These are phyloP conservation scores for Chamaea fasciata DNA, from an alignment of 2,113 vertebrate genomes.

Conservation along the genomic window DNA sequence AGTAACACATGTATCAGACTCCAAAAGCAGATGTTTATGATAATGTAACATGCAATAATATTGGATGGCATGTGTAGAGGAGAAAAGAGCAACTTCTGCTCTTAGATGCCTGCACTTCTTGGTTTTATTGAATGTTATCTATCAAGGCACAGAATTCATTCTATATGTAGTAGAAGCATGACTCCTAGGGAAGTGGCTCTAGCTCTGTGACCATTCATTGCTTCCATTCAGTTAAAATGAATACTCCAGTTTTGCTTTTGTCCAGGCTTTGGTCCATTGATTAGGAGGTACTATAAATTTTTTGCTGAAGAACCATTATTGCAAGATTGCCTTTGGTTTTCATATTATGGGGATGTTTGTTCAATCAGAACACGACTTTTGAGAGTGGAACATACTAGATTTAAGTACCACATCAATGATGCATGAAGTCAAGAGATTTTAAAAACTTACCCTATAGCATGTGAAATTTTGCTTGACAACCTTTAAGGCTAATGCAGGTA, in stretches of 20 bases:
- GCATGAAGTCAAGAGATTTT: neutral
- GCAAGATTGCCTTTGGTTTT: slow-evolving; percentile 22
- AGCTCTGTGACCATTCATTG: neutral
- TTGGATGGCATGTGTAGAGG: neutral
- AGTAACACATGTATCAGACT: slow-evolving; percentile 32
- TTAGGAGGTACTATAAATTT: neutral
- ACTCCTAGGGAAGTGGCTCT: slow-evolving; percentile 10
- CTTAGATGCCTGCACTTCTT: neutral
- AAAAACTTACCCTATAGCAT: neutral
- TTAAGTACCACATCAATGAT: neutral
- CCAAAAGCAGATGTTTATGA: neutral
- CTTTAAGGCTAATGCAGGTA: neutral
- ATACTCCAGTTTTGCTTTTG: neutral
- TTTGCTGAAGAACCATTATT: slow-evolving; percentile 12
- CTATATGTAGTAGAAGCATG: neutral
- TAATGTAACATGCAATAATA: neutral
- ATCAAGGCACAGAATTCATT: slow-evolving; percentile 47
- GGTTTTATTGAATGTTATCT: neutral
- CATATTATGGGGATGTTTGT: neutral
- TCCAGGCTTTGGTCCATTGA: neutral
- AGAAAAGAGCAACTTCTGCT: neutral
- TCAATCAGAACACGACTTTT: neutral
- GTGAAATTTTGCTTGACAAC: neutral
- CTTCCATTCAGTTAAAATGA: slow-evolving; percentile 49
- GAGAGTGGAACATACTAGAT: neutral